Evolutionary conservation across 2,888 invertebrate genomes (phyloP), one percentile per base, ranked within the genome.

Genomic region (Stegophylla sp.): DNA sequence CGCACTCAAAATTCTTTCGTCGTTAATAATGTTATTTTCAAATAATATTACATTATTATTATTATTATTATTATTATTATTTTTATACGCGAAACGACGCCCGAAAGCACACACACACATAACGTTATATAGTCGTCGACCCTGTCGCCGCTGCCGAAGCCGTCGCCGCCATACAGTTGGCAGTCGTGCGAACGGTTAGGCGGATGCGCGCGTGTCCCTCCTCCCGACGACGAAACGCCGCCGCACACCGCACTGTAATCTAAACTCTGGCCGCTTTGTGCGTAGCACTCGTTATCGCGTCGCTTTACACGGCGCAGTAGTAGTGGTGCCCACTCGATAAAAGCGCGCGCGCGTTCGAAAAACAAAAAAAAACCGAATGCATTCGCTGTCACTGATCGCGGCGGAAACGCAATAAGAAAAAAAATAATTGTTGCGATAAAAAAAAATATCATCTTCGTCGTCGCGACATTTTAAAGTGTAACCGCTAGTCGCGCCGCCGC

Each of bases 141-240:
- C 63, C 26, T 63, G 28, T 63, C 34, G 72, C n/a, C 41, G 72
- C 20, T 41, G 20, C 53, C 56, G 7, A 3, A 34, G 34, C 59
- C 61, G 63, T 13, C n/a, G 59, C 61, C 73, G 20, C 61, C 53
- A 41, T 17, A 71, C 79, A 51, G 79, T 79, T 79, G 79, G 79
- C 79, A 79, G 79, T 79, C 79, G 79, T 79, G 79, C 69, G 69
- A 79, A 59, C 59, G 79, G 79, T 69, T 71, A 79, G 61, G 79
- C 79, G 79, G 69, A 79, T 79, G 79, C 79, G 67, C 61, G 51
- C 51, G 75, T 66, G 69, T 77, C 67, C 67, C 67, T 77, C 61
- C 71, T 53, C 41, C 59, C 48, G 59, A 1, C 51, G 28, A n/a
- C 41, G 79, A 41, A 56, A 79, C 79, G 69, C 61, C 67, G 34